phyloP scores from a whole-genome alignment of 2,113 vertebrate species.

The Lipotes vexillifer region DNA sequence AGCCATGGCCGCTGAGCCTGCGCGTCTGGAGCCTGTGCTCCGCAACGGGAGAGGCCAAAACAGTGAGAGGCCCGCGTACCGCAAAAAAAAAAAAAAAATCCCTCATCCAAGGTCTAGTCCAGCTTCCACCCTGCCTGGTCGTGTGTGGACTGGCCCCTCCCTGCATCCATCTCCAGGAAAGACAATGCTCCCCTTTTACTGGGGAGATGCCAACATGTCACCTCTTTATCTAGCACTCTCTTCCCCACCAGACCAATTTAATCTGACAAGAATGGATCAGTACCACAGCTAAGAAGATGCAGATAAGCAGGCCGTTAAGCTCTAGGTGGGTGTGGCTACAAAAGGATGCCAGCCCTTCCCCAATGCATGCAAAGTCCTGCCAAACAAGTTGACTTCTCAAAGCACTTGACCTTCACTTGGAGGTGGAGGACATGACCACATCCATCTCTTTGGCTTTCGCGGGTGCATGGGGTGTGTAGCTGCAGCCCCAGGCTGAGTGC shows the following conservation, averaged over 20 bases:
- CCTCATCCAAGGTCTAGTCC: neutral
- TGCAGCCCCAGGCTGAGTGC: neutral
- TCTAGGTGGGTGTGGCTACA: neutral
- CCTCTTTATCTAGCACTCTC: neutral
- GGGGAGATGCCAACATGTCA: neutral
- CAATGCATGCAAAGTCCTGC: neutral
- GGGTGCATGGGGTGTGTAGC: fast-evolving
- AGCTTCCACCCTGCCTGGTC: neutral
- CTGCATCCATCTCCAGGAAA: neutral
- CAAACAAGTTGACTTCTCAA: neutral
- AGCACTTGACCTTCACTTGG: neutral
- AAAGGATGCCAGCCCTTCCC: neutral
- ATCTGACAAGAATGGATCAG: neutral
- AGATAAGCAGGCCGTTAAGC: neutral
- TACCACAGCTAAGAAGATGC: neutral
- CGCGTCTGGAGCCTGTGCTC: too few relatives aligned
- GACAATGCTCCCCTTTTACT: neutral
- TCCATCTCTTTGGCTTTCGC: neutral
- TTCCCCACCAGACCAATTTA: neutral
- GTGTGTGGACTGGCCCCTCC: neutral
- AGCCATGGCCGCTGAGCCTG: too few relatives aligned
- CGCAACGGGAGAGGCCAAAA: too few relatives aligned
- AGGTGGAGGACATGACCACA: neutral
- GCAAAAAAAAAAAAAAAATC: neutral
- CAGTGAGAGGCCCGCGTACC: too few relatives aligned